Percentiles rank a stretch among this genome's conserved stretches.
Evolutionary conservation across 1,140 invertebrate genomes (phyloP).

Genomic region (Brachionus plicatilis): DNA sequence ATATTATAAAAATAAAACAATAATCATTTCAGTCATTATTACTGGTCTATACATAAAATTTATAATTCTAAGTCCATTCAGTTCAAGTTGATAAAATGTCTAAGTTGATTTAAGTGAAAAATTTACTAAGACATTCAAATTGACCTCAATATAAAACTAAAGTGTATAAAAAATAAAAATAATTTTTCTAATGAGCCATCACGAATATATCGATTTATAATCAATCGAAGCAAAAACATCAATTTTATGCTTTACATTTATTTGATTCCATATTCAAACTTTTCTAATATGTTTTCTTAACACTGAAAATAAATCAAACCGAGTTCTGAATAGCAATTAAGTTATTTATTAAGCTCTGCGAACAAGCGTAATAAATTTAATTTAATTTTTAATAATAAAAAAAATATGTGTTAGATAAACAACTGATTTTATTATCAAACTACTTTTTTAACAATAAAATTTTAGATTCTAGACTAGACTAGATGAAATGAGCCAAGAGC

Average conservation of each 20-base stretch:
- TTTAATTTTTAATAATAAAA: neutral
- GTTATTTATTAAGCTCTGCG: neutral
- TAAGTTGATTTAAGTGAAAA: neutral
- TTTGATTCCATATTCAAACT: neutral
- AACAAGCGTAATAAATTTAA: neutral
- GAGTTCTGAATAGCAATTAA: neutral
- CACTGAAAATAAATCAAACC: neutral
- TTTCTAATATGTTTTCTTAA: neutral
- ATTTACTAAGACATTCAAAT: neutral
- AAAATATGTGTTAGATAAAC: neutral
- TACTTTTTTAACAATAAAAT: neutral
- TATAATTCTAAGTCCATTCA: neutral
- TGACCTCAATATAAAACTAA: neutral
- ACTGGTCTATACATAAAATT: neutral
- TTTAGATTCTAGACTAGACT: neutral
- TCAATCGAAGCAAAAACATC: neutral
- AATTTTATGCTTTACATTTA: neutral
- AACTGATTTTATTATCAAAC: neutral
- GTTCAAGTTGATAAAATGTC: neutral
- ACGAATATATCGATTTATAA: neutral
- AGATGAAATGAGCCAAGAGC: neutral
- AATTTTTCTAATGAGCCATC: neutral
- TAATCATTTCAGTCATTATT: neutral
- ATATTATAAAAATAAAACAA: neutral
- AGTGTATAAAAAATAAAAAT: neutral